Evolutionary conservation across 1,140 invertebrate species (phyloP), one percentile per base, ranked within the genome.

Genomic region (Drosophila jambulina): DNA sequence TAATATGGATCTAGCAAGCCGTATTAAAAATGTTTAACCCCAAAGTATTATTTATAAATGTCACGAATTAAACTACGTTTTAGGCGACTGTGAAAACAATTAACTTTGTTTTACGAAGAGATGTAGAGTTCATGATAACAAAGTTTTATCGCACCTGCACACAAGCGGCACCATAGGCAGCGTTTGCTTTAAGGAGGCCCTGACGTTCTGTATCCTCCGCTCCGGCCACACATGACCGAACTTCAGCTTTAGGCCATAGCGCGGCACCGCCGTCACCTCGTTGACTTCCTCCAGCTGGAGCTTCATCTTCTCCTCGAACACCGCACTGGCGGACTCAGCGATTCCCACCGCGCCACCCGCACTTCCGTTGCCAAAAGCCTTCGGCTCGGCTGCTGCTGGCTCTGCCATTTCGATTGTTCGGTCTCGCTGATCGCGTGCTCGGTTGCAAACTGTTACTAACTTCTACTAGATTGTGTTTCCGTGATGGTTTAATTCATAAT

Each of bases 191-290:
- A 96, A 91, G 78, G 94, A 94, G 13, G 96, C 95, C 71, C 93
- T 93, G 27, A 95, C 93, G 81, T 95, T 94, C 83, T 96, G 96
- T 72, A 95, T 94, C 86, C 96, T 95, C 93, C 95, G 95, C 85
- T 97, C 94, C 15, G 95, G 95, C 94, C 95, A 97, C 75, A 95
- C 94, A 94, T 98, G 96, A 93, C 97, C 94, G 72, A 98, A 93
- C 76, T 94, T 94, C 57, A 97, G 93, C 92, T 96, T 96, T 80
- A 96, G 94, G 15, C 96, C 96, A 87, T 94, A 95, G 79, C 95
- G 94, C 38, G 96, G 94, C 61, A 93, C 75, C 3, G 81, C 91
- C 12, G 81, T 86, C 29, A 92, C 68, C 57, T 92, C 90, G 53
- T 79, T 91, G 25, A 60, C 34, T 34, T 88, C 85, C 42, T 86